Evolutionary conservation across 2,888 invertebrate genomes (phyloP).

Genomic region (Lissonota sp.): DNA sequence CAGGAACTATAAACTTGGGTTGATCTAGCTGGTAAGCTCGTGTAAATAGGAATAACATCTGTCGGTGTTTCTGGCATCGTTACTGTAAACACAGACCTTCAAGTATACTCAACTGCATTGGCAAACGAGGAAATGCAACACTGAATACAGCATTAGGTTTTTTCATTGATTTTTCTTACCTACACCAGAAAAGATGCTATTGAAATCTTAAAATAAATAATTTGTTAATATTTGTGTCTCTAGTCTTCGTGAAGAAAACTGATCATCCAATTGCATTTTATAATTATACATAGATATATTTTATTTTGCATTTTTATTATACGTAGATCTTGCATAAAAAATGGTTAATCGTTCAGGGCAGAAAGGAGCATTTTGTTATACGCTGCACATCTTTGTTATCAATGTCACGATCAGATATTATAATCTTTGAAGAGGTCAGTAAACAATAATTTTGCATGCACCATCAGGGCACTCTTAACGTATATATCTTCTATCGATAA

Average conservation of each 20-base stretch:
- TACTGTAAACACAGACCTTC: not conserved
- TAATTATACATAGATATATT: too few relatives aligned
- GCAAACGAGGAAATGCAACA: constrained; percentile 10
- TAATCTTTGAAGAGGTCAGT: too few relatives aligned
- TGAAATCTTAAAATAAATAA: not conserved
- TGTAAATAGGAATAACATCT: constrained; percentile 25
- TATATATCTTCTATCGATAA: constrained; percentile 15
- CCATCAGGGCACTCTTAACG: not conserved
- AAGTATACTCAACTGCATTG: constrained; percentile 2
- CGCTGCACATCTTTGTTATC: too few relatives aligned
- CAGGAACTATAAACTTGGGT: too few relatives aligned
- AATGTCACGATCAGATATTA: too few relatives aligned
- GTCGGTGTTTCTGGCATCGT: constrained; percentile 20
- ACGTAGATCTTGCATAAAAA: too few relatives aligned
- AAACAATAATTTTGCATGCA: constrained; percentile 11
- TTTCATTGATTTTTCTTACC: not conserved
- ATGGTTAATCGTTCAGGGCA: too few relatives aligned
- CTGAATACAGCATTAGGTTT: not conserved
- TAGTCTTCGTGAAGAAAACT: too few relatives aligned
- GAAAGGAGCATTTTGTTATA: too few relatives aligned
- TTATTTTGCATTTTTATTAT: too few relatives aligned
- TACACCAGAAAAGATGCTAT: not conserved
- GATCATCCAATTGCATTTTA: too few relatives aligned
- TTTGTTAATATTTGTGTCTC: not conserved
- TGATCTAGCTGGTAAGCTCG: not conserved